Percentiles rank a stretch among this genome's conserved stretches.
phyloP scores from a whole-genome alignment of 2,888 invertebrate species.

The Thumatha senex region DNA sequence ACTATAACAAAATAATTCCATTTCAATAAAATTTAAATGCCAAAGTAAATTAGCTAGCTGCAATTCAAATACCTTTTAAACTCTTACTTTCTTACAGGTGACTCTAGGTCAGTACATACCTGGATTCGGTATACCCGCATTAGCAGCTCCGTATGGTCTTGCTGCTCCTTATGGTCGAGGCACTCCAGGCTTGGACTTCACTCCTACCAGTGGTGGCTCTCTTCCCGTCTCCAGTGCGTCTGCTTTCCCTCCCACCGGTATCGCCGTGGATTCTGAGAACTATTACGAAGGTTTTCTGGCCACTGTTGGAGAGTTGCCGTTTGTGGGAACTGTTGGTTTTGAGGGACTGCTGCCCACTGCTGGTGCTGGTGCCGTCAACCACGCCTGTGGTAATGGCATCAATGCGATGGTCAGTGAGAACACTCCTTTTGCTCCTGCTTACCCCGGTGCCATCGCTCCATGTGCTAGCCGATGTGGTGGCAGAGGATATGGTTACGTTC shows the following conservation, averaged over 20 bases:
- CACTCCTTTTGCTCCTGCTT: slow-evolving; percentile 2
- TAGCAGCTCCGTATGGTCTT: not conserved
- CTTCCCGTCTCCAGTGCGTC: slow-evolving; percentile 9
- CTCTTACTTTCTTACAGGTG: not conserved
- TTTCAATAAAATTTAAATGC: too few species aligned
- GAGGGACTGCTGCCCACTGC: slow-evolving; percentile 40
- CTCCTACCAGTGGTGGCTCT: slow-evolving; percentile 21
- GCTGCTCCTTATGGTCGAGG: not conserved
- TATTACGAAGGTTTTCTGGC: slow-evolving; percentile 22
- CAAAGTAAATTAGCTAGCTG: too few species aligned
- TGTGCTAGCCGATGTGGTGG: not conserved
- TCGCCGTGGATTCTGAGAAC: slow-evolving; percentile 15
- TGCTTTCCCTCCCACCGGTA: slow-evolving; percentile 6
- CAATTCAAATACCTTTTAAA: not conserved
- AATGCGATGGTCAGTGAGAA: slow-evolving; percentile 21
- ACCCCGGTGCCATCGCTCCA: not conserved
- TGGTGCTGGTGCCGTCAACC: slow-evolving; percentile 36
- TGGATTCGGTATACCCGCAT: too few species aligned
- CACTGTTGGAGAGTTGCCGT: slow-evolving; percentile 32
- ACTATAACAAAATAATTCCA: too few species aligned
- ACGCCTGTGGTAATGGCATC: slow-evolving; percentile 38
- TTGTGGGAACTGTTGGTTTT: slow-evolving; percentile 39
- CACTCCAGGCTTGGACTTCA: not conserved
- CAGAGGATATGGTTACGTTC: not conserved
- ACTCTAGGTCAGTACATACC: not conserved